Base-by-base conservation (phyloP, 2,888 invertebrate genomes). In the Sarcophaga variegata region DNA sequence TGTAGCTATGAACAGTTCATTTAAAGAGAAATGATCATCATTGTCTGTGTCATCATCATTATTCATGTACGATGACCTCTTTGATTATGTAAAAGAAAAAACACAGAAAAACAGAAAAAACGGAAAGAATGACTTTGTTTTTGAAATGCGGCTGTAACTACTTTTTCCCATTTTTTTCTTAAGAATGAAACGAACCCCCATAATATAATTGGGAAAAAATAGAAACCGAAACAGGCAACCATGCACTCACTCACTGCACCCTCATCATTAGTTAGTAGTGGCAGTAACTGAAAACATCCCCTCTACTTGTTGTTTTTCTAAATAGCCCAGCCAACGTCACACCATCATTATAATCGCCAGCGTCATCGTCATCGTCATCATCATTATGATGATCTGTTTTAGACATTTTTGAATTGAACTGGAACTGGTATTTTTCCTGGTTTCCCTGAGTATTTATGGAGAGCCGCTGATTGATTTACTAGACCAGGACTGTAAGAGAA, bases 381-480 rank as follows among this genome's bases (percentile, higher is more conserved):
- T 70, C 20, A 81, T 74, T 11, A 79, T 78, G 81, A 75, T 76
- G 77, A 83, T 86, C 82, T 37, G 70, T 79, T 86, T 83, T 74
- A 78, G 78, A 74, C 78, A 83, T 91, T 92, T 92, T 91, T 37
- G 37, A 92, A 92, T 92, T 91, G 92, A 91, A 92, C 90, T 90
- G 89, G 92, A 91, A 92, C 90, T 90, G 89, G 89, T 88, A 89
- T 90, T 83, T 80, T 78, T 81, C 70, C 54, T 62, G 47, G 74
- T 64, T 45, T 63, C 22, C 77, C 25, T 49, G 62, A 60, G 88
- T 88, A 83, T 89, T 90, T 89, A 89, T 25, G 75, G n/a, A 62
- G 49, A 62, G 10, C 60, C 62, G 90, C 90, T 92, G 92, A 92
- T 92, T 92, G 92, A 92, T 92, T 92, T 92, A 92, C 87, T 84